phyloP scores from a whole-genome alignment of 2,797 vertebrate species.

The Acestrorhynchus altus region DNA sequence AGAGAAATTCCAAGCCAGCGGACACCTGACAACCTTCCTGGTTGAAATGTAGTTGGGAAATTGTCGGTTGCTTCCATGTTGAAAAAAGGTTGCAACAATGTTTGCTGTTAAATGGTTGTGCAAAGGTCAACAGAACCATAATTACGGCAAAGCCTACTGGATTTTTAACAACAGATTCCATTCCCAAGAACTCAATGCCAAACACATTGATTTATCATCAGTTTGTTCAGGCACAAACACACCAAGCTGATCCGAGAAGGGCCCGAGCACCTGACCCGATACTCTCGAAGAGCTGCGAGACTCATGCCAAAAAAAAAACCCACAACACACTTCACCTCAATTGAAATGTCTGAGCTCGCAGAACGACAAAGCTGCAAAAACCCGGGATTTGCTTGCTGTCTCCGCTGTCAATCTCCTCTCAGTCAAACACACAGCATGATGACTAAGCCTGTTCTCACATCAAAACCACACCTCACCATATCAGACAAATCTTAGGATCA shows the following conservation, averaged over 20 bases:
- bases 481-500: constrained; percentile 74
- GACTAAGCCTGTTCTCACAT: constrained; percentile 71
- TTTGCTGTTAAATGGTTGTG: too few species aligned
- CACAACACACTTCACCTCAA: constrained; percentile 46
- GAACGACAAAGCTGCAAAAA: constrained; percentile 54
- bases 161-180: too few species aligned
- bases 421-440: constrained; percentile 52
- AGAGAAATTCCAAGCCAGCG: too few species aligned
- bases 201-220: background rate
- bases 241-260: background rate
- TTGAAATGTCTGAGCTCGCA: constrained; percentile 39
- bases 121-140: too few species aligned
- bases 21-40: too few species aligned
- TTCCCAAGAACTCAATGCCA: background rate
- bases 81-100: too few species aligned
- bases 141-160: too few species aligned
- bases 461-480: constrained; percentile 73
- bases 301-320: background rate
- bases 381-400: constrained; percentile 63
- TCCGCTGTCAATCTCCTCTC: constrained; percentile 56
- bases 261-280: background rate
- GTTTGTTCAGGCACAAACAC: background rate
- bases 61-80: too few species aligned
- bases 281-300: constrained; percentile 4
- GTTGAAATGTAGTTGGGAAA: too few species aligned